Base-by-base conservation (phyloP, 2,797 vertebrate genomes). In the Morus bassanus region DNA sequence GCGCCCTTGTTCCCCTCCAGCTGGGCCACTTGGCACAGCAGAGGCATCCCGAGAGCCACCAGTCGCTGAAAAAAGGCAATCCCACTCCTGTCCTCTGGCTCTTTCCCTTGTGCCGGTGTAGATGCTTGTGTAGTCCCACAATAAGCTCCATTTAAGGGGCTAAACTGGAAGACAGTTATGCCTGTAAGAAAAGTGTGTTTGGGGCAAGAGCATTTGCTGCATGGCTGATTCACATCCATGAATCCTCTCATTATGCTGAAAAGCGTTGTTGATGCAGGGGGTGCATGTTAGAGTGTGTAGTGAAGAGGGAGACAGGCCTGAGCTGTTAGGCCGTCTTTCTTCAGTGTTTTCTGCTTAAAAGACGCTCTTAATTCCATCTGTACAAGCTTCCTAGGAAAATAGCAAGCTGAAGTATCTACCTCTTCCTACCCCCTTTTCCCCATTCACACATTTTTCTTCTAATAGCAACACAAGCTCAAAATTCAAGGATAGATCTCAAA, bases 171-270 rank as follows among this genome's bases (percentile, higher is more conserved):
- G 24, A 16, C 2, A 60, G 21, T 39, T 27, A 33, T 45, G n/a
- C 31, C 31, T 89, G 23, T 74, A 7, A 48, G 68, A 59, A 57
- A 48, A 39, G 5, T 8, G 16, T 68, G 7, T 43, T 76, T 61
- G 9, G 19, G 14, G 27, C 2, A 73, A 73, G 37, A 37, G 31
- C 31, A 6, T 51, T 76, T 59, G 69, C n/a, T 76, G 12, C 18
- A 7, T 4, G 30, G 14, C 7, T 37, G 21, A 12, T 18, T 82
- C 6, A 4, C 13, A 22, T 2, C 0, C 1, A 0, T 3, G 13
- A 56, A 24, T 43, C 11, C 18, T 56, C 39, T 79, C 15, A 9
- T 51, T 69, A 35, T 3, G 4, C n/a, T 33, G 28, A 18, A 37
- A 35, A 69, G 23, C 22, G 31, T 0, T 31, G 22, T 16, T 54